Evolutionary conservation across 2,888 invertebrate genomes (phyloP), one percentile per base, ranked within the genome.

Genomic region (Steinernema carpocapsae): DNA sequence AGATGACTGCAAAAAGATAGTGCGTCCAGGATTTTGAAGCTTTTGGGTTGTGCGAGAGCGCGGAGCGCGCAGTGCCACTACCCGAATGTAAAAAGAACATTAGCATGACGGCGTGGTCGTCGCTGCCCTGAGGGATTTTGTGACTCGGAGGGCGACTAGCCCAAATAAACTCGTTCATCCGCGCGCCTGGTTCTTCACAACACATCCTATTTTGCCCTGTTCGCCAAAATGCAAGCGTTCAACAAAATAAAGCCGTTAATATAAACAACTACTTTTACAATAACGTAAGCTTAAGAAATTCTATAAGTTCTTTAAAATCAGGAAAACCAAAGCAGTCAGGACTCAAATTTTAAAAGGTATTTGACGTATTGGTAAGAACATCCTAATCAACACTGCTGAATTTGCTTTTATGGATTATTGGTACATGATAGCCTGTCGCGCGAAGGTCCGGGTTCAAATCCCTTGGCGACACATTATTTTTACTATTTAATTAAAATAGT

Each of bases 81-180:
- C 64, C 29, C 64, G 64, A 64, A 64, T 64, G 32, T 32, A 32
- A 64, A 64, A 64, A 64, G 64, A 64, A 64, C 64, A 64, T 64
- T 29, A 32, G 64, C 64, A 64, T 64, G 64, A 64, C 64, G 64
- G 64, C 64, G 64, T 26, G 64, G 64, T 64, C 64, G 64, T 32
- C 64, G 64, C 64, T 64, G 64, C 64, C 64, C 64, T 64, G 64
- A 64, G 64, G 64, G 64, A 64, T 64, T 64, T 64, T 64, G 64
- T 64, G 64, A 64, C 64, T 64, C 32, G 17, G 48, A 48, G 48
- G 64, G 32, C 64, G 64, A 64, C 64, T 64, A 64, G 64, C 64
- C 64, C 64, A 64, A 64, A 64, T 64, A 64, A 64, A 64, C 64
- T 64, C 64, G 64, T 64, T 26, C 64, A 64, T 32, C 64, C 64